Evolutionary conservation across 2,113 vertebrate species (phyloP).

Genomic region (Colius striatus): DNA sequence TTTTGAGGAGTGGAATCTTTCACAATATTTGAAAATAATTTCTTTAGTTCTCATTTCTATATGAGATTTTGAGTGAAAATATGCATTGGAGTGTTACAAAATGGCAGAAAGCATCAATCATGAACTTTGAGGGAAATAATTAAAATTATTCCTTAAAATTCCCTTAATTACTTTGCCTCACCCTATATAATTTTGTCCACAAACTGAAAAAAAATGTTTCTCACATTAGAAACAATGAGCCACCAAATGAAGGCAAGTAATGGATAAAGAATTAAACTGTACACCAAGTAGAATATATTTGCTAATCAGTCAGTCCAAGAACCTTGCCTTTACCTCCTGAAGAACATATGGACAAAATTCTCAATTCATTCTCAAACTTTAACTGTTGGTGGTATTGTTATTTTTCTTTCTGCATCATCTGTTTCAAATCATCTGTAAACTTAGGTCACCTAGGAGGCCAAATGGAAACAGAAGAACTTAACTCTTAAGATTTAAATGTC

Average conservation of each 20-base stretch:
- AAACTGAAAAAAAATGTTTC: background rate
- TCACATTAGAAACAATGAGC: background rate
- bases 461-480: constrained; percentile 2
- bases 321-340: background rate
- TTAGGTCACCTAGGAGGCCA: background rate
- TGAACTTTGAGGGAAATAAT: background rate
- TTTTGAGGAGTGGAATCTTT: background rate
- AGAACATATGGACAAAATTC: background rate
- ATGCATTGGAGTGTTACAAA: background rate
- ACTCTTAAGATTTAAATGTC: background rate
- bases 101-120: background rate
- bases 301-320: background rate
- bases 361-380: constrained; percentile 7
- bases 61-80: background rate
- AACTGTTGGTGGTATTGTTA: constrained; percentile 52
- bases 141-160: background rate
- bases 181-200: background rate
- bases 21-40: background rate
- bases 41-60: background rate
- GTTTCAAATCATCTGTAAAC: constrained; percentile 45
- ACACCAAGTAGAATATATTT: background rate
- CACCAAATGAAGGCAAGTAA: background rate
- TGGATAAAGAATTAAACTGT: background rate
- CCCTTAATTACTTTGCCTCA: background rate
- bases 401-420: constrained; percentile 56